Evolutionary conservation across 2,113 vertebrate genomes (phyloP).

Genomic region (Daboia siamensis): DNA sequence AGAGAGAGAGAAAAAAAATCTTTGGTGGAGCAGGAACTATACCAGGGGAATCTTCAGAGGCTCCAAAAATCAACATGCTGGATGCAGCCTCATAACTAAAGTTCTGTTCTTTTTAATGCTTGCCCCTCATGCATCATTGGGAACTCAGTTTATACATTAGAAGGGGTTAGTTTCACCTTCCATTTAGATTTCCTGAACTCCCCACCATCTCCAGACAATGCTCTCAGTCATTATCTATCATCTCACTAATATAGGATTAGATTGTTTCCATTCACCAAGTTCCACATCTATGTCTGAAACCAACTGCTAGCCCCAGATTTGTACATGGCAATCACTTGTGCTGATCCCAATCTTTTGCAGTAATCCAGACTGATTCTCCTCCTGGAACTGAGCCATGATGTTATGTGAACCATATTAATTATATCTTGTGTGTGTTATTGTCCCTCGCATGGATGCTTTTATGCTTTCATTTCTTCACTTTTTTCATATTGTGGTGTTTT

Average conservation of each 20-base stretch:
- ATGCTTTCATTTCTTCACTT: neutral
- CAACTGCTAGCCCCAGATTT: neutral
- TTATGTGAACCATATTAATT: neutral
- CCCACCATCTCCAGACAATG: neutral
- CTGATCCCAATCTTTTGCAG: neutral
- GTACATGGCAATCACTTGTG: neutral
- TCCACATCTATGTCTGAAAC: neutral
- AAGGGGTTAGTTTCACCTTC: neutral
- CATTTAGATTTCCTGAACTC: neutral
- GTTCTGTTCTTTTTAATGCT: neutral
- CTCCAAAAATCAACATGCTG: neutral
- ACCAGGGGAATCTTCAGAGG: neutral
- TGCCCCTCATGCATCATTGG: neutral
- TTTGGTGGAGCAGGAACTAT: neutral
- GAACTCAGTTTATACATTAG: neutral
- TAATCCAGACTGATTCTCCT: neutral
- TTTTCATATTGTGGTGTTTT: neutral
- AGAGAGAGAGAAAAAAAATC: neutral
- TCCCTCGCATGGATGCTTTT: neutral
- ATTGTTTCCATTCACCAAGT: neutral
- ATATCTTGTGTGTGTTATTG: neutral
- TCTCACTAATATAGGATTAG: neutral
- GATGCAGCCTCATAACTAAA: neutral
- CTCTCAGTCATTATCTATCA: neutral
- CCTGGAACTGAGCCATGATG: neutral